phyloP scores from a whole-genome alignment of 2,113 vertebrate species.

The Rissa tridactyla region DNA sequence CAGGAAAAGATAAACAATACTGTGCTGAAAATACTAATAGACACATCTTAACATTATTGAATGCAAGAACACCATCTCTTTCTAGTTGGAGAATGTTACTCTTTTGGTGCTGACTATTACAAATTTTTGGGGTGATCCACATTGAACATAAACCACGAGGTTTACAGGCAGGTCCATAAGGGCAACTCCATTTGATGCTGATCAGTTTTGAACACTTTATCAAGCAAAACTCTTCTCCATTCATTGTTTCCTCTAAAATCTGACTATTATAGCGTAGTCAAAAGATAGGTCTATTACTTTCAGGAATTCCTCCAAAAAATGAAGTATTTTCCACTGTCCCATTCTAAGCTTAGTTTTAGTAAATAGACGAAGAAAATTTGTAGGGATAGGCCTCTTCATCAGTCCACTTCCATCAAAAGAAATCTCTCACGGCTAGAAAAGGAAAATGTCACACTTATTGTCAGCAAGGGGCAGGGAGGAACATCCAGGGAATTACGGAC shows the following conservation, averaged over 20 bases:
- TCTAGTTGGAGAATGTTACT: background rate
- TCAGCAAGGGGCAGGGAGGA: background rate
- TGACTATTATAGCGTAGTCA: background rate
- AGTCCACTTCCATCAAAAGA: background rate
- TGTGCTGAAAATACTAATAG: background rate
- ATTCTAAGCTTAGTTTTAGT: background rate
- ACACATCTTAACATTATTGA: background rate
- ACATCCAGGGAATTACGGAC: background rate
- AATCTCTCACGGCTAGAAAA: background rate
- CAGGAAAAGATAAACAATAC: background rate
- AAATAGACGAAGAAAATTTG: background rate
- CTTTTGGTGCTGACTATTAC: background rate
- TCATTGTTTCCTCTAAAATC: background rate
- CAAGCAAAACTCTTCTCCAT: background rate
- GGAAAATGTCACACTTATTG: background rate
- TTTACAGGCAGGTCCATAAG: background rate
- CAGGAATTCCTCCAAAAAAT: background rate
- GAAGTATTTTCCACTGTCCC: background rate
- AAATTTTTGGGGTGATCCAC: background rate
- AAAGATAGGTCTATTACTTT: background rate
- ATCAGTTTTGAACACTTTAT: background rate
- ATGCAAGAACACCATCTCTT: background rate
- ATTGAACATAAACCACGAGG: background rate
- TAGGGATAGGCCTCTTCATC: background rate
- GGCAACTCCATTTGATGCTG: background rate